phyloP scores from a whole-genome alignment of 2,113 vertebrate species.

The Bubalus kerabau region DNA sequence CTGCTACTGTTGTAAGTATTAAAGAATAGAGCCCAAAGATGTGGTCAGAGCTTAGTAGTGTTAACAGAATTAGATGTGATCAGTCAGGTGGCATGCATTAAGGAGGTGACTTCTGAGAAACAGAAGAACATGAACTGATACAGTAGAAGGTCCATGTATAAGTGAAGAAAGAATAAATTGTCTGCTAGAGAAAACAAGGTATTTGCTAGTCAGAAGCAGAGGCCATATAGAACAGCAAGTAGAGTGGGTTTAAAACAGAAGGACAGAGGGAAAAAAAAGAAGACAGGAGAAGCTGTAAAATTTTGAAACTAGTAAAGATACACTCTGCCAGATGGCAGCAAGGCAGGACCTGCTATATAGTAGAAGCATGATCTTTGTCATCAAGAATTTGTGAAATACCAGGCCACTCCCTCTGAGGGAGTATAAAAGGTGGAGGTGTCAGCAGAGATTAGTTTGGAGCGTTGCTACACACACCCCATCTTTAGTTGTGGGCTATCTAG shows the following conservation, averaged over 20 bases:
- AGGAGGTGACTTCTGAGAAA: background rate
- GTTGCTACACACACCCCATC: constrained; percentile 52
- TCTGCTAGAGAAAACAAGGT: background rate
- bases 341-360: constrained; percentile 62
- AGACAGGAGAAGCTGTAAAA: constrained; percentile 33
- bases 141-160: background rate
- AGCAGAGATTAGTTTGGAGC: constrained; percentile 59
- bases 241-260: background rate
- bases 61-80: background rate
- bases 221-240: background rate
- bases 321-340: constrained; percentile 54
- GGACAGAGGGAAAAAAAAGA: background rate
- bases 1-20: background rate
- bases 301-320: constrained; percentile 7
- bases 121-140: background rate
- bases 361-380: constrained; percentile 67
- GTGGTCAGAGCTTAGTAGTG: background rate
- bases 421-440: constrained; percentile 62
- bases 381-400: constrained; percentile 72
- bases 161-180: background rate
- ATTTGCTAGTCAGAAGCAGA: background rate
- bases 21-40: background rate
- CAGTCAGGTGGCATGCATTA: background rate
- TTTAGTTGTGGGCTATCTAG: constrained; percentile 60
- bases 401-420: constrained; percentile 69